Evolutionary conservation across 2,113 vertebrate species (phyloP).

Genomic region (Pachypanchax playfairii): DNA sequence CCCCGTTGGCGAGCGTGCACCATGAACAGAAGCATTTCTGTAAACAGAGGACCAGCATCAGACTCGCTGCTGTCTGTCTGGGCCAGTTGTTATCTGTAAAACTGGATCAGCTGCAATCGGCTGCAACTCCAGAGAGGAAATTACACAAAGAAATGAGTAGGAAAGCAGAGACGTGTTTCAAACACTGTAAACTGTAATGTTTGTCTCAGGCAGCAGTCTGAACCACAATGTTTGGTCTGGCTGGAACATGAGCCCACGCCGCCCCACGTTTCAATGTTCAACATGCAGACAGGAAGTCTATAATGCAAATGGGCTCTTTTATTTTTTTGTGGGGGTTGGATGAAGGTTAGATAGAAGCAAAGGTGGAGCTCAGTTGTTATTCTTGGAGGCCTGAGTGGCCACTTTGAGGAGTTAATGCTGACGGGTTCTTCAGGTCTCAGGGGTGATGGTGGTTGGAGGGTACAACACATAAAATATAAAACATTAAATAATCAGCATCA

Average conservation of each 20-base stretch:
- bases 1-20: conserved; percentile 12
- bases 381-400: conserved; percentile 35
- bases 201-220: conserved; percentile 35
- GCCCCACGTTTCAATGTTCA: conserved; percentile 5
- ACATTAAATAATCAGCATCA: no score
- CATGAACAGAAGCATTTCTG: conserved; percentile 19
- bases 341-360: conserved; percentile 49
- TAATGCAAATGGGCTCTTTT: conserved; percentile 52
- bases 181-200: conserved; percentile 35
- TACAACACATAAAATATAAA: no score
- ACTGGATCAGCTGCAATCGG: conserved; percentile 20
- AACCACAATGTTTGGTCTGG: conserved; percentile 43
- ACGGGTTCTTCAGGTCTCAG: conserved; percentile 31
- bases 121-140: conserved; percentile 46
- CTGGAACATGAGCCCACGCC: not conserved
- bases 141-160: conserved; percentile 60
- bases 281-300: conserved; percentile 17
- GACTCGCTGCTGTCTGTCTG: not conserved
- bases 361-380: conserved; percentile 57
- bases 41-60: conserved; percentile 12
- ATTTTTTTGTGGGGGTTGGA: conserved; percentile 26
- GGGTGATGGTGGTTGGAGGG: conserved; percentile 4
- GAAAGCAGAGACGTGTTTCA: conserved; percentile 23
- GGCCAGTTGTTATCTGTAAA: not conserved
- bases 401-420: conserved; percentile 49